Base-by-base conservation (phyloP, 2,797 vertebrate genomes). In the Artibeus jamaicensis region DNA sequence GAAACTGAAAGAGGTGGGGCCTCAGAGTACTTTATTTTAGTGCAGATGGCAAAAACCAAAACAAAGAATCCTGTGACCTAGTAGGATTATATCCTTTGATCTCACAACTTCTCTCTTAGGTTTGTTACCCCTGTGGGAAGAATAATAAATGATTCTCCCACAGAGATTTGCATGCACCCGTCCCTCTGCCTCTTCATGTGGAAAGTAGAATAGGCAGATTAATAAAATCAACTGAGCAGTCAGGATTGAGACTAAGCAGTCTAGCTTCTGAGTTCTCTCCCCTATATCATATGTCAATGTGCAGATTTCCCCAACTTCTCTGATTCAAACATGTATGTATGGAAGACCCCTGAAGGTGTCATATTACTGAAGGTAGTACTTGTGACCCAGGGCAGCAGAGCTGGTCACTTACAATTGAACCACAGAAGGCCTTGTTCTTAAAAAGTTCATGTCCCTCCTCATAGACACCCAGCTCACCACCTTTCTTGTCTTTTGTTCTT, bases 101-200 rank as follows among this genome's bases (percentile, higher is more conserved):
- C 22, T 89, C 29, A 59, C 26, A 65, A 74, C 55, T 93, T 93
- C 67, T 55, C 81, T 44, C 24, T 83, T 34, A 59, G 24, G 22
- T 42, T 78, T 93, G 14, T n/a, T 78, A 8, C 3, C 22, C 29
- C 32, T 24, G 3, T 62, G 76, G 39, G 18, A 96, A 19, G 55
- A 90, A 76, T 83, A 95, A 79, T 34, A 91, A 62, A 91, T 71
- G 34, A 86, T 91, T 68, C 37, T 94, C 24, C 79, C 26, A 59
- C 7, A 67, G 91, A 86, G 57, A 86, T 91, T 92, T 96, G 83
- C 77, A 62, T 59, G 62, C 59, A 57, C 26, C 29, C 48, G 14
- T 50, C 39, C 34, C n/a, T 19, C 29, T 77, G 8, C 18, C 21
- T 53, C 39, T 57, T 82, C 39, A 81, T 39, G 37, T 68, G 50